Base-by-base conservation (phyloP, 2,888 invertebrate species). In the Clusia tigrina region DNA sequence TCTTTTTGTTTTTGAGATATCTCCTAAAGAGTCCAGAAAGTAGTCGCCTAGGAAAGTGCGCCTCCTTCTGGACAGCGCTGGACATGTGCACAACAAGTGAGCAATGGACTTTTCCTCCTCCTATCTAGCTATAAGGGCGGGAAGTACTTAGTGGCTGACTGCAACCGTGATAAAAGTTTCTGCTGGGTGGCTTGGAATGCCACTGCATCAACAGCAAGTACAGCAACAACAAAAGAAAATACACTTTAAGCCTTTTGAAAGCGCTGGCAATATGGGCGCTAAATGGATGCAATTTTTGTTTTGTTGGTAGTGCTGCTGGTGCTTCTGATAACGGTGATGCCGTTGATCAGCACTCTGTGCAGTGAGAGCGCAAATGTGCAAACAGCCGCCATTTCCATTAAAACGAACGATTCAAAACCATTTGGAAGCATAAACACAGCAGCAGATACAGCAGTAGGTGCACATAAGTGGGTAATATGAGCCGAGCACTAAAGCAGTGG, bases 381-480 rank as follows among this genome's bases (percentile, higher is more conserved):
- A 62, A 57, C 57, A 62, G 51, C 22, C 56, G 52, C 37, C 56
- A 61, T 61, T 61, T 56, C 25, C 56, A 52, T 62, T 57, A 37
- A 57, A 62, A 57, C 62, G 62, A 53, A 54, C 5, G 24, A n/a
- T 52, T 58, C 22, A n/a, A 55, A 48, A 12, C n/a, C 54, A 54
- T 48, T 60, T 22, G 42, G 25, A 48, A 48, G 15, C 12, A 51
- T 25, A 25, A 38, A 53, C 24, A 15, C n/a, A 37, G n/a, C 10
- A 24, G n/a, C 10, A 24, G 24, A n/a, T 54, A 57, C 62, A 62
- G 48, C 58, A 58, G n/a, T n/a, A n/a, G n/a, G n/a, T n/a, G n/a
- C 26, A 48, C 54, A 37, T 58, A 58, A 62, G 58, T 58, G 58
- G 24, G 46, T 54, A 37, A 62, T 58, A 58, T 62, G 58, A 62